These are phyloP conservation scores for Tanypteryx hageni DNA, from an alignment of 2,888 invertebrate species.

Conservation along the genomic window DNA sequence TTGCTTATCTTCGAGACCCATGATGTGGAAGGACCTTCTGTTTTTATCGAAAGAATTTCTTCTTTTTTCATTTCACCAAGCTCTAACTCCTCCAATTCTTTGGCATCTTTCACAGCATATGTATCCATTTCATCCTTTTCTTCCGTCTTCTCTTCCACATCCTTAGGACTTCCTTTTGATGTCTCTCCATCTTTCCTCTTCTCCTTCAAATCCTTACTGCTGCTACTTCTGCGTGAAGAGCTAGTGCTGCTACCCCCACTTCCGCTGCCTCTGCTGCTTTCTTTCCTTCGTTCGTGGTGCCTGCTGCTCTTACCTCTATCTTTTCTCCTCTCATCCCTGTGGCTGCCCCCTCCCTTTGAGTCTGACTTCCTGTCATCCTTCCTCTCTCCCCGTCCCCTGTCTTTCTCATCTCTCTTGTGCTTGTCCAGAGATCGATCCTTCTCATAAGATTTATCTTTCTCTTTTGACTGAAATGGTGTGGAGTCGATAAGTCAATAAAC, in stretches of 20 bases:
- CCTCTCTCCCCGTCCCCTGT: constrained; percentile 66
- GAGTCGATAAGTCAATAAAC: too few relatives aligned
- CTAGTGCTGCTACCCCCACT: constrained; percentile 65
- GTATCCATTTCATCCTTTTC: constrained; percentile 42
- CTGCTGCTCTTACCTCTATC: constrained; percentile 66
- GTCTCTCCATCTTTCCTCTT: constrained; percentile 64
- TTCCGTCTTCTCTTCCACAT: constrained; percentile 19
- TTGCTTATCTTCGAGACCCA: constrained; percentile 65
- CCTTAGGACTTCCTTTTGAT: constrained; percentile 37
- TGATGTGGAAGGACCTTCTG: background rate
- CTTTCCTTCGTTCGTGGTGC: constrained; percentile 68
- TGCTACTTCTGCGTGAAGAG: background rate
- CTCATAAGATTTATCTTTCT: background rate
- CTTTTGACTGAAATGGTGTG: constrained; percentile 34
- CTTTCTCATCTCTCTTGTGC: constrained; percentile 70
- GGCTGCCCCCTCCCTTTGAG: constrained; percentile 52
- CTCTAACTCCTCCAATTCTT: constrained; percentile 56
- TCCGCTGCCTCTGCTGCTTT: constrained; percentile 69
- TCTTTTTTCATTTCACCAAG: constrained; percentile 65
- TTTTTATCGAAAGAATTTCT: background rate
- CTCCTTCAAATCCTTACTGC: constrained; percentile 52
- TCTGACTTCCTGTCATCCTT: constrained; percentile 66
- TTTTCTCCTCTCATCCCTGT: constrained; percentile 67
- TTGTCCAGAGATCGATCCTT: constrained; percentile 65
- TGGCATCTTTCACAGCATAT: constrained; percentile 45